Conservation (phyloP, 2,113 vertebrate genomes). For the Formicarius rufipectus region DNA sequence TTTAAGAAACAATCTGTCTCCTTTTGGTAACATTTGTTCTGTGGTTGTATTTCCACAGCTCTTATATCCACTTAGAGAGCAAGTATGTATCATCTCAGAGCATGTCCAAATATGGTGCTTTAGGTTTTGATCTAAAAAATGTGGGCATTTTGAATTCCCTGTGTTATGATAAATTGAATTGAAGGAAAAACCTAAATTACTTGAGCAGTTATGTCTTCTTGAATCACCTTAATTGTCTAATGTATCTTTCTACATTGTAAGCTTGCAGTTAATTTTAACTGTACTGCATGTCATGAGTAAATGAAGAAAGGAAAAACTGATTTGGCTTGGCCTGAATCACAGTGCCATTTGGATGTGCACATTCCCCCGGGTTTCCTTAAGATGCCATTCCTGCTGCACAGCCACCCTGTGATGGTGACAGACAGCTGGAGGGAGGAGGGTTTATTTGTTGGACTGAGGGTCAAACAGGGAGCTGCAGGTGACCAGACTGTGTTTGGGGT, state of each 20-base stretch:
- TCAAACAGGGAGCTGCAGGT: neutral
- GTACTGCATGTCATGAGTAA: neutral
- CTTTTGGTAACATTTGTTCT: neutral
- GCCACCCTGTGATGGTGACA: neutral
- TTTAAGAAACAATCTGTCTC: neutral
- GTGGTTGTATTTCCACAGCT: neutral
- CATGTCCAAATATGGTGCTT: neutral
- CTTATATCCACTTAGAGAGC: neutral
- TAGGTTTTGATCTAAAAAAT: slow-evolving; percentile 3
- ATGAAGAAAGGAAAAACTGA: neutral
- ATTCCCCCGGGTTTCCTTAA: neutral
- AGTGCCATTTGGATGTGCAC: neutral
- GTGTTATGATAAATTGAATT: neutral
- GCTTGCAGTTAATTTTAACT: neutral
- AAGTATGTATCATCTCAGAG: neutral
- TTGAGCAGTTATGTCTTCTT: neutral
- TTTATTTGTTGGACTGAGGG: neutral
- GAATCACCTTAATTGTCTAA: neutral
- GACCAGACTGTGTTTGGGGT: neutral
- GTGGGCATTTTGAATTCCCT: neutral
- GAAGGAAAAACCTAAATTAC: neutral
- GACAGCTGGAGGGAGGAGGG: neutral
- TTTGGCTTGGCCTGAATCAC: neutral
- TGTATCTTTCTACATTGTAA: neutral
- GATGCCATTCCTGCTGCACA: neutral